A percentile compares a stretch with the other conserved stretches of the same genome.
phyloP scores from a whole-genome alignment of 2,113 vertebrate species.

The Eptesicus fuscus region DNA sequence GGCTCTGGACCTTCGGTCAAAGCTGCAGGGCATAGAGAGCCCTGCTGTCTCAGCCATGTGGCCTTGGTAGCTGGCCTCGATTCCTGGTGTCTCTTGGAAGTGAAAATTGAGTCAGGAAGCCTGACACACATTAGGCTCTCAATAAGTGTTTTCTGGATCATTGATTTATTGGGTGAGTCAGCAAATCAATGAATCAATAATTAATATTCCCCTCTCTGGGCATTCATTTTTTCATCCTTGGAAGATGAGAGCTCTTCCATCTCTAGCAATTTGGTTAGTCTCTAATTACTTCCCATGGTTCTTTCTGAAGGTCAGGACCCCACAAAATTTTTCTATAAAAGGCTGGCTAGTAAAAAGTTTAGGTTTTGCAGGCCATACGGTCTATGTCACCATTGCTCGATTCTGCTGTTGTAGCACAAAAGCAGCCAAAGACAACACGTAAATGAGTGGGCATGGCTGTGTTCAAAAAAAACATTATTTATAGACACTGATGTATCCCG shows the following conservation, averaged over 20 bases:
- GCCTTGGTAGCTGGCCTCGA: not conserved
- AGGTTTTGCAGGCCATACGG: not conserved
- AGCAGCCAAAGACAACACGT: not conserved
- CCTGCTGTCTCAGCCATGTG: rapidly evolving
- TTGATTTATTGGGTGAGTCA: not conserved
- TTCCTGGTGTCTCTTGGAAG: not conserved
- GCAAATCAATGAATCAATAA: not conserved
- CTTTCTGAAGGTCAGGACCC: not conserved
- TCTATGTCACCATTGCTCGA: not conserved
- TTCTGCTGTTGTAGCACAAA: not conserved
- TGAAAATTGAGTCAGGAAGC: not conserved
- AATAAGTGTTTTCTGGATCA: not conserved
- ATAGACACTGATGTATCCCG: not conserved
- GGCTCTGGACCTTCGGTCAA: not conserved
- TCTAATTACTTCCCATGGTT: not conserved
- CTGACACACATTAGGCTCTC: not conserved
- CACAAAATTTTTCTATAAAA: not conserved
- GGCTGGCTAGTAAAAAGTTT: not conserved
- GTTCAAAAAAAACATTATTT: not conserved
- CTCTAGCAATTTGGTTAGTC: not conserved
- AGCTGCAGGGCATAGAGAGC: not conserved
- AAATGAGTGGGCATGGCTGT: not conserved
- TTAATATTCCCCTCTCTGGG: not conserved
- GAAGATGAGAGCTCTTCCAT: not conserved
- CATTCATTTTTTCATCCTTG: not conserved